Evolutionary conservation across 2,113 vertebrate species (phyloP).

Genomic region (Thamnaconus septentrionalis): DNA sequence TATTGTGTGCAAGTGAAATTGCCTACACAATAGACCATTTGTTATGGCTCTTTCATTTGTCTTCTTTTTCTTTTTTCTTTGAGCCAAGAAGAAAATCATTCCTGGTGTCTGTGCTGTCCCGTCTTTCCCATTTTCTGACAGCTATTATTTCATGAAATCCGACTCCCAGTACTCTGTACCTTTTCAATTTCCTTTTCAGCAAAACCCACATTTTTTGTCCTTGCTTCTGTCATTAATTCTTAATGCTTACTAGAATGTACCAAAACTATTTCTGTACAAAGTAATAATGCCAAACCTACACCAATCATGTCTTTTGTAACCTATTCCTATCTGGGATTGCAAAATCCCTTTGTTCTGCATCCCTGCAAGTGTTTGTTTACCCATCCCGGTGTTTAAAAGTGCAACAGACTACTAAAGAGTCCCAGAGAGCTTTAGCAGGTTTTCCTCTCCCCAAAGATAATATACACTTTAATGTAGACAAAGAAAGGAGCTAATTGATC

Average conservation of each 20-base stretch:
- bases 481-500: slow-evolving; percentile 71
- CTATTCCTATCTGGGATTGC: slow-evolving; percentile 3
- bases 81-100: slow-evolving; percentile 79
- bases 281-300: slow-evolving; percentile 28
- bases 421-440: slow-evolving; percentile 25
- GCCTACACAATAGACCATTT: slow-evolving; percentile 77
- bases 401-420: slow-evolving; percentile 25
- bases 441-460: slow-evolving; percentile 64
- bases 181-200: slow-evolving; percentile 88
- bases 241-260: slow-evolving; percentile 20
- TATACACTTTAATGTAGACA: slow-evolving; percentile 52
- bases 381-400: slow-evolving; percentile 33
- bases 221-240: slow-evolving; percentile 33
- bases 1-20: slow-evolving; percentile 34
- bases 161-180: slow-evolving; percentile 85
- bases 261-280: slow-evolving; percentile 41
- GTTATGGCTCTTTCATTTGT: slow-evolving; percentile 83
- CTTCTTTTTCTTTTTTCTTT: slow-evolving; percentile 60
- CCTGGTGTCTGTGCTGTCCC: slow-evolving; percentile 79
- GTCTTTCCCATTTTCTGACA: slow-evolving; percentile 82
- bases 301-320: not conserved
- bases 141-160: slow-evolving; percentile 88
- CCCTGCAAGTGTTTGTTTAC: slow-evolving; percentile 34
- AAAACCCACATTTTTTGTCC: slow-evolving; percentile 75
- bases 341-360: slow-evolving; percentile 27